Base-by-base conservation (phyloP, 2,888 invertebrate genomes). In the Micropterix aruncella region DNA sequence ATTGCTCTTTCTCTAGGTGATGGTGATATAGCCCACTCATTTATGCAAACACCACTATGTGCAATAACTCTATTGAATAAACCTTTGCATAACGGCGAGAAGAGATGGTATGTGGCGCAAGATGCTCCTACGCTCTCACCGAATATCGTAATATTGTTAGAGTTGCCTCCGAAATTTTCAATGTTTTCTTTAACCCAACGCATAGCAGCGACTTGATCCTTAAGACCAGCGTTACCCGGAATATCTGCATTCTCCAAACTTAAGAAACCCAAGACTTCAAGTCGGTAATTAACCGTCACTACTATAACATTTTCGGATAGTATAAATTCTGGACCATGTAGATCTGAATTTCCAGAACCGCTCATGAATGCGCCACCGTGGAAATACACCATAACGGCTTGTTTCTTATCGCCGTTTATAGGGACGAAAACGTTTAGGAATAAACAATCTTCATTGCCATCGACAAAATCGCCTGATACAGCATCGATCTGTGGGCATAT, bases 361-460 rank as follows among this genome's bases (percentile, higher is more conserved):
- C 70, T 68, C 54, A 69, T 66, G 50, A 69, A 72, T 16, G 61
- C 66, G 17, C 71, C 71, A 9, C 71, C 71, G 51, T 72, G 71
- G 19, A 72, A 69, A 70, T 70, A 72, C 18, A 71, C 58, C 62
- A 72, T 61, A 1, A 71, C 70, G 1, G 71, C 67, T 1, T 59
- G 52, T 27, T 27, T 27, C 12, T 5, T 7, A 27, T 27, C 27
- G 5, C 27, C 12, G 5, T 27, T 12, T 12, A 7, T 12, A 1
- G 47, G 53, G 38, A 47, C 43, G 57, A 78, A 83, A 0, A 84
- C 75, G 56, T 84, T 85, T 15, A 84, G 61, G 54, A 76, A 80
- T 3, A 84, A 70, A 49, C 84, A 84, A 56, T 79, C 78, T 54
- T 78, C 77, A 51, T 66, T 70, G 44, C 77, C 77, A 12, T 27